Percentiles rank a stretch among this genome's conserved stretches.
Evolutionary conservation across 2,888 invertebrate species (phyloP).

Genomic region (Caenorhabditis auriculariae): DNA sequence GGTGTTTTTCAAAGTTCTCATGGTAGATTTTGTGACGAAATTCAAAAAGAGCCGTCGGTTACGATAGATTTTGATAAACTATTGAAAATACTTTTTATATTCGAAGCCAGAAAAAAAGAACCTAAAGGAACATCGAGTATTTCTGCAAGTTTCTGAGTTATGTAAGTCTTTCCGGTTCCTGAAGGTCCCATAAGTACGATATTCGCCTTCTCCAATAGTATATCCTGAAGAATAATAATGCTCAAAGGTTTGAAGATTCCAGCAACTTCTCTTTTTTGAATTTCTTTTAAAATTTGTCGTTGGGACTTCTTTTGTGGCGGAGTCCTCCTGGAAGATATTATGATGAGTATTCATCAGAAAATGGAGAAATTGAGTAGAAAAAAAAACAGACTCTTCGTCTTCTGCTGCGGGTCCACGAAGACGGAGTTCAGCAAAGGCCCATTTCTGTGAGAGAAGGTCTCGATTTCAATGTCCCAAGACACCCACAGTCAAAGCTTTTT

Average conservation of each 20-base stretch:
- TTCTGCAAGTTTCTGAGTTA: slow-evolving; percentile 94
- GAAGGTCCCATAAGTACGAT: slow-evolving; percentile 94
- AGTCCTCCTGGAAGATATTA: background rate
- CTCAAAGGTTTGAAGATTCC: slow-evolving; percentile 74
- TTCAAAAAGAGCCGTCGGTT: too few species aligned
- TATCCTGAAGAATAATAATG: slow-evolving; percentile 69
- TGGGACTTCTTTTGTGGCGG: slow-evolving; percentile 13
- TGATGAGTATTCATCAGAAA: too few species aligned
- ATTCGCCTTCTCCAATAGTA: slow-evolving; percentile 89
- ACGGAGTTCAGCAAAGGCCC: slow-evolving; percentile 21
- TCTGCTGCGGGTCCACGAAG: slow-evolving; percentile 6
- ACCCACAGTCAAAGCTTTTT: background rate
- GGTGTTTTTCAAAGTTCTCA: too few species aligned
- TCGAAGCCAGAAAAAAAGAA: background rate
- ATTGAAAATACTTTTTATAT: too few species aligned
- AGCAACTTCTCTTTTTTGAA: slow-evolving; percentile 38
- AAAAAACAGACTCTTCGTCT: slow-evolving; percentile 12
- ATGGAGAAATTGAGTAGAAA: too few species aligned
- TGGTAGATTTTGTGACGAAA: too few species aligned
- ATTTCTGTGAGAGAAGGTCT: slow-evolving; percentile 6
- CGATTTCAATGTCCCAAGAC: background rate
- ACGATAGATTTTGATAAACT: too few species aligned
- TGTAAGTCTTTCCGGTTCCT: slow-evolving; percentile 86
- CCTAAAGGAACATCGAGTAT: slow-evolving; percentile 96
- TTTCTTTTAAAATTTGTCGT: slow-evolving; percentile 20